Conservation (phyloP, 2,797 vertebrate genomes). For the Anisognathus igniventris region DNA sequence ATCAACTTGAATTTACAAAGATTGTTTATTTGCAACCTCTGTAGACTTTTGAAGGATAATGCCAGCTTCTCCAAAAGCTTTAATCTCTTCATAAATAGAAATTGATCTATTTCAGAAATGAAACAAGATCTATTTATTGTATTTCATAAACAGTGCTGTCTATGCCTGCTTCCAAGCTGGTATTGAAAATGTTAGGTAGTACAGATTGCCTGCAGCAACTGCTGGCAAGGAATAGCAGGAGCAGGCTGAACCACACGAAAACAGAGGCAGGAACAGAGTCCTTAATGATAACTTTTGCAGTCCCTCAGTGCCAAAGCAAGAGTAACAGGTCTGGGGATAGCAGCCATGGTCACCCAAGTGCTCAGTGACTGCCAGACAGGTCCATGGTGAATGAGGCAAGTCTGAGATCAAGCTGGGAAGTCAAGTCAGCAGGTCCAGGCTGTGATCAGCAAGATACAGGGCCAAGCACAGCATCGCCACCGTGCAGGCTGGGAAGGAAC, state of each 20-base stretch:
- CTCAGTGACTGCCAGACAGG: neutral
- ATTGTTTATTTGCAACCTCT: neutral
- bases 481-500: neutral
- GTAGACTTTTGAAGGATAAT: neutral
- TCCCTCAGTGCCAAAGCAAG: neutral
- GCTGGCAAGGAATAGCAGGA: neutral
- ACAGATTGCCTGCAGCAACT: neutral
- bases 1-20: neutral
- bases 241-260: neutral
- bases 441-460: neutral
- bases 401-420: neutral
- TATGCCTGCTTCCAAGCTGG: neutral
- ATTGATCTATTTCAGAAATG: neutral
- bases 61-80: neutral
- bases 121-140: neutral
- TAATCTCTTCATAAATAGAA: neutral
- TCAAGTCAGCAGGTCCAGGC: neutral
- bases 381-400: neutral
- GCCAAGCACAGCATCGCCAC: fast-evolving
- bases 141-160: neutral
- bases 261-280: neutral
- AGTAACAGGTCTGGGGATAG: neutral
- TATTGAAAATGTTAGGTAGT: neutral
- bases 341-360: neutral
- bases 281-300: neutral